A percentile compares a stretch with the other conserved stretches of the same genome.
Conservation (phyloP, 2,113 vertebrate genomes). For the Alosa alosa region DNA sequence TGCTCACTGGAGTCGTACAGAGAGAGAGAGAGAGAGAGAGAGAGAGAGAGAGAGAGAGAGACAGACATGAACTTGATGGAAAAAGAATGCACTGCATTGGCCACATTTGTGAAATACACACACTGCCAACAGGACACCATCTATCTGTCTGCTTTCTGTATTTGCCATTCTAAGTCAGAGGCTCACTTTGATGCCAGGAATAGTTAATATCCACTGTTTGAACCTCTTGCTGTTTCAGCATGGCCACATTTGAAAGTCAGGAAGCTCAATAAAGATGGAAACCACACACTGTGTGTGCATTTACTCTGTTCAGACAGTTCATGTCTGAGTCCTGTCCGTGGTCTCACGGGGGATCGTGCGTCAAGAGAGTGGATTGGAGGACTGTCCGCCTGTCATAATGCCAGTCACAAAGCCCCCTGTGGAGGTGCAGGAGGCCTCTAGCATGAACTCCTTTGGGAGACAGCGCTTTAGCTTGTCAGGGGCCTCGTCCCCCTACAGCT, state of each 20-base stretch:
- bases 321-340: background rate
- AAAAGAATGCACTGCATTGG: background rate
- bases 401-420: background rate
- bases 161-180: background rate
- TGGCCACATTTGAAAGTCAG: background rate
- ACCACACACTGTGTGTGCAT: background rate
- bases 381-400: background rate
- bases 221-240: background rate
- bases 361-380: background rate
- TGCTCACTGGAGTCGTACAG: background rate
- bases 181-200: background rate
- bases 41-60: background rate
- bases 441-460: background rate
- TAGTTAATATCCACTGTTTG: background rate
- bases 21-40: background rate
- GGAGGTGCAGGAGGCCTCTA: background rate
- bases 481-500: background rate
- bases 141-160: background rate
- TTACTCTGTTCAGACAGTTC: background rate
- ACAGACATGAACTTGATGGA: background rate
- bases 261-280: background rate
- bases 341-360: background rate
- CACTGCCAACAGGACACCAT: background rate
- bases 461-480: background rate
- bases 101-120: background rate